Conservation (phyloP, 2,113 vertebrate genomes). For the Callipepla squamata region DNA sequence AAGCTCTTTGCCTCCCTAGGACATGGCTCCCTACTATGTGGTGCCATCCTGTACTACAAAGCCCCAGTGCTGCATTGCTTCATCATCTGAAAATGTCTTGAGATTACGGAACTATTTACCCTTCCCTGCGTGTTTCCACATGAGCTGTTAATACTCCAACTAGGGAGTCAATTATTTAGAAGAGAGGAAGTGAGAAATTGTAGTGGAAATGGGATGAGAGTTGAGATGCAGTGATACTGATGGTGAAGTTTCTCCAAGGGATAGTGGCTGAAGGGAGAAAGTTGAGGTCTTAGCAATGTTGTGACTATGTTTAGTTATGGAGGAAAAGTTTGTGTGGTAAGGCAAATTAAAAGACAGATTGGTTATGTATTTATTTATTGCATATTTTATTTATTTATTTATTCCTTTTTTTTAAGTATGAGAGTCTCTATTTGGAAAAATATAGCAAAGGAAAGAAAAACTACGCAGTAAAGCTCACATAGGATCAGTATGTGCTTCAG, state of each 20-base stretch:
- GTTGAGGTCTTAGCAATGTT: background rate
- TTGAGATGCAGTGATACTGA: background rate
- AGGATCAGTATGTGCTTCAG: fast-evolving
- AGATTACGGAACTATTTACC: background rate
- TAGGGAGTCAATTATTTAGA: background rate
- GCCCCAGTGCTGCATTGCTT: background rate
- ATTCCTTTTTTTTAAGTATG: background rate
- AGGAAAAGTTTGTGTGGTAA: background rate
- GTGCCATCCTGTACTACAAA: background rate
- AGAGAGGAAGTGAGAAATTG: background rate
- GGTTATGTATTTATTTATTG: background rate
- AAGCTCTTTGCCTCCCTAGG: background rate
- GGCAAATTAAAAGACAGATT: background rate
- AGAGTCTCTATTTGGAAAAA: background rate
- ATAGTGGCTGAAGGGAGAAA: background rate
- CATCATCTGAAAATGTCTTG: background rate
- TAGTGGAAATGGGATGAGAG: background rate
- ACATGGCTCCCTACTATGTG: fast-evolving
- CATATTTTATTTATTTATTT: background rate
- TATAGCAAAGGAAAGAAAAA: background rate
- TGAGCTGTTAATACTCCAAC: fast-evolving
- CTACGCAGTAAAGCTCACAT: background rate
- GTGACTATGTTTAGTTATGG: background rate
- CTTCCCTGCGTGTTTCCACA: background rate
- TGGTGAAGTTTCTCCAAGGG: background rate